Evolutionary conservation across 2,888 invertebrate genomes (phyloP).

Genomic region (Tubulanus polymorphus): DNA sequence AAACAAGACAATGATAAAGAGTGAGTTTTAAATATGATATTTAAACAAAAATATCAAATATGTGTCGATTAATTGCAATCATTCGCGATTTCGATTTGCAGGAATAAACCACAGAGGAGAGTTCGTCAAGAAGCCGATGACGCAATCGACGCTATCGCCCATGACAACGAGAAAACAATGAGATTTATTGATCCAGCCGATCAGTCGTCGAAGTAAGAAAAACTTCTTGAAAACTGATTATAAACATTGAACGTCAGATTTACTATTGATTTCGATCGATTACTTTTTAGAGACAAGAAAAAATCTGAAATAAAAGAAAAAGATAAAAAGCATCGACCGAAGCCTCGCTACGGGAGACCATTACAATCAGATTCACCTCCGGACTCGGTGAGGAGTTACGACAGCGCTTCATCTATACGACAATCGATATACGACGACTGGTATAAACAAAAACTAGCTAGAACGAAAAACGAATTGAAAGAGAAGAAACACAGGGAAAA

Average conservation of each 20-base stretch:
- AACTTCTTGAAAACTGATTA: neutral
- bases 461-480: conserved; percentile 23
- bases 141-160: conserved; percentile 26
- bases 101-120: conserved; percentile 26
- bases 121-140: conserved; percentile 27
- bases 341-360: conserved; percentile 34
- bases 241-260: no score
- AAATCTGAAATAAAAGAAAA: no score
- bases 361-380: conserved; percentile 26
- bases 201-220: conserved; percentile 18
- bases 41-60: no score
- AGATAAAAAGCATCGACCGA: conserved; percentile 25
- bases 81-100: no score
- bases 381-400: conserved; percentile 23
- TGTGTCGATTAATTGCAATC: no score
- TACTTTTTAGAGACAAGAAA: no score
- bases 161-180: conserved; percentile 17
- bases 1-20: no score
- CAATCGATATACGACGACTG: conserved; percentile 39
- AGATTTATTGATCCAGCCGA: conserved; percentile 22
- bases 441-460: conserved; percentile 28
- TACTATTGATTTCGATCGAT: no score
- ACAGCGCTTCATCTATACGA: conserved; percentile 32
- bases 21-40: no score
- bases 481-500: conserved; percentile 33